These are phyloP conservation scores for Asbolus verrucosus DNA, from an alignment of 1,140 invertebrate species.

Conservation along the genomic window DNA sequence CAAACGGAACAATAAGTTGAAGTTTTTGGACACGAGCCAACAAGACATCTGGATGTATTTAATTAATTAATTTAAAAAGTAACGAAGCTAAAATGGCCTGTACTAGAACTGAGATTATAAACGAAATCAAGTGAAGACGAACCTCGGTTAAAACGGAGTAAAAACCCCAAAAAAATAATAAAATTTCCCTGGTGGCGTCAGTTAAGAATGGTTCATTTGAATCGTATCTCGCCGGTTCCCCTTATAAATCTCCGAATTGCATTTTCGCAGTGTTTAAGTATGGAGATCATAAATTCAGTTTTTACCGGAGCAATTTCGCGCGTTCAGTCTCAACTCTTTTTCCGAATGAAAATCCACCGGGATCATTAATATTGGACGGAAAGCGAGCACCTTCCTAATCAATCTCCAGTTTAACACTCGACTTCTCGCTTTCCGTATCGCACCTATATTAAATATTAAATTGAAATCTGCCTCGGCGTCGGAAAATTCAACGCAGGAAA, in stretches of 20 bases:
- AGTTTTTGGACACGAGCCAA: too few relatives aligned
- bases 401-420: slow-evolving; percentile 36
- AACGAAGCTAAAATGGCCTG: too few relatives aligned
- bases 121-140: neutral
- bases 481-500: neutral
- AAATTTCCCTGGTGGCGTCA: slow-evolving; percentile 12
- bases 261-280: slow-evolving; percentile 32
- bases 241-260: slow-evolving; percentile 24
- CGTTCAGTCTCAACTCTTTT: slow-evolving; percentile 15
- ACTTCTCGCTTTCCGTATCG: slow-evolving; percentile 17
- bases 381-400: slow-evolving; percentile 33
- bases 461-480: neutral
- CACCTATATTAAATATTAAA: slow-evolving; percentile 27
- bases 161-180: slow-evolving; percentile 12
- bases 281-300: slow-evolving; percentile 25
- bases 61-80: too few relatives aligned
- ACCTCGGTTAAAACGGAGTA: slow-evolving; percentile 8
- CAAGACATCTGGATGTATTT: too few relatives aligned
- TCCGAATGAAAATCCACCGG: slow-evolving; percentile 9
- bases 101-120: too few relatives aligned
- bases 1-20: too few relatives aligned
- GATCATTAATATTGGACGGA: slow-evolving; percentile 31
- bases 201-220: slow-evolving; percentile 4
- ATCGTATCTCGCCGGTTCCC: neutral
- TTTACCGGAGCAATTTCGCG: slow-evolving; percentile 12